Evolutionary conservation across 2,113 vertebrate genomes (phyloP), one percentile per base, ranked within the genome.

Genomic region (Cyanoliseus patagonus): DNA sequence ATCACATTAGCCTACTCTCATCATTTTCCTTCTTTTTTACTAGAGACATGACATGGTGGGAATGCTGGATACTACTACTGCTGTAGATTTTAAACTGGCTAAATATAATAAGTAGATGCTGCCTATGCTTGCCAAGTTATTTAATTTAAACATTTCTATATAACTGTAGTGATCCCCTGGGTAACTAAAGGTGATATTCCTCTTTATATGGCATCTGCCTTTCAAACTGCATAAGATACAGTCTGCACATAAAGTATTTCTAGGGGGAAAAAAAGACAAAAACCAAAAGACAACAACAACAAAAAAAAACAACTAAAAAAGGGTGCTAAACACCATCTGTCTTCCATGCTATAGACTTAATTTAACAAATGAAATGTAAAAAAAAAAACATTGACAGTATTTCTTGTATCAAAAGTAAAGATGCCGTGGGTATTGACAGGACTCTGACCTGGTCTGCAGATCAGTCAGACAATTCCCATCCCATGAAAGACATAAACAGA

Each of bases 401-500:
- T 75, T 62, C 19, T 79, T 44, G 14, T 18, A 30, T 42, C 19
- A 47, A 42, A 72, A 82, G 6, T 66, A 57, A 74, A 91, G 61
- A 24, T 13, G 10, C 17, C 11, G 2, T 37, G 25, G 47, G 23
- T 41, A 41, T 8, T 81, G 62, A 9, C 2, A 53, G 51, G 80
- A 30, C 16, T 81, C 17, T 70, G 37, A 24, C 11, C 0, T 0
- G 18, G 10, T 90, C 46, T 88, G 27, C 10, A 15, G 27, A 16
- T 64, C 11, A 16, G 33, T 25, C 11, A 28, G 30, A 10, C 35
- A 0, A 0, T 24, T 88, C 10, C 13, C 20, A 4, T 15, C 19
- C 25, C 13, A 8, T 0, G 0, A 3, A 2, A 41, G 17, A 63
- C 23, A 44, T 55, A 47, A 85, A 4, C 0, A 1, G 2, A 7